Conservation (phyloP, 2,113 vertebrate genomes). For the Smithornis capensis region DNA sequence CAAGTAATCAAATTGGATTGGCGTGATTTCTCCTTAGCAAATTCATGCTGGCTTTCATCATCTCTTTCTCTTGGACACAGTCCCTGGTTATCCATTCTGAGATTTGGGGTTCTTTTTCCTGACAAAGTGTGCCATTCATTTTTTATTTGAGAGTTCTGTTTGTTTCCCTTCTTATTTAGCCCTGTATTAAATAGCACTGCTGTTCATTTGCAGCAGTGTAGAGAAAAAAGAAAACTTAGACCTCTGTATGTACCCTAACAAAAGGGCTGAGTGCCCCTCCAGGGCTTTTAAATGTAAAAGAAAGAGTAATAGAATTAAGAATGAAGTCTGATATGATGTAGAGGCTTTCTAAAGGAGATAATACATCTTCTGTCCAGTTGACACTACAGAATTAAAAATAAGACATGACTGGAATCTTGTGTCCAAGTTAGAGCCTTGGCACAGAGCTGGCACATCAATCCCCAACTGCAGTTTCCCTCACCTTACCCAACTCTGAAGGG, state of each 20-base stretch:
- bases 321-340: neutral
- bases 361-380: neutral
- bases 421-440: neutral
- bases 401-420: neutral
- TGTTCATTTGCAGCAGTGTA: neutral
- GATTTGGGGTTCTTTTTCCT: neutral
- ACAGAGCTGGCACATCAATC: no score
- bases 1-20: neutral
- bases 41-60: neutral
- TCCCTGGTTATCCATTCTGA: neutral
- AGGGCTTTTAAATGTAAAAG: neutral
- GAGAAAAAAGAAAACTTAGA: neutral
- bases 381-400: neutral
- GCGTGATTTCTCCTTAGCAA: neutral
- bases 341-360: neutral
- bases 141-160: neutral
- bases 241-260: neutral
- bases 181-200: neutral
- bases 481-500: neutral
- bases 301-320: neutral
- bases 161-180: neutral
- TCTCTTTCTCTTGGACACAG: neutral
- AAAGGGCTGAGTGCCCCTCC: neutral
- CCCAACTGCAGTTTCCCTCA: neutral
- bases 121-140: neutral